A percentile compares a stretch with the other conserved stretches of the same genome.
These are phyloP conservation scores for Plebejus anna DNA, from an alignment of 2,888 invertebrate species.

Conservation along the genomic window DNA sequence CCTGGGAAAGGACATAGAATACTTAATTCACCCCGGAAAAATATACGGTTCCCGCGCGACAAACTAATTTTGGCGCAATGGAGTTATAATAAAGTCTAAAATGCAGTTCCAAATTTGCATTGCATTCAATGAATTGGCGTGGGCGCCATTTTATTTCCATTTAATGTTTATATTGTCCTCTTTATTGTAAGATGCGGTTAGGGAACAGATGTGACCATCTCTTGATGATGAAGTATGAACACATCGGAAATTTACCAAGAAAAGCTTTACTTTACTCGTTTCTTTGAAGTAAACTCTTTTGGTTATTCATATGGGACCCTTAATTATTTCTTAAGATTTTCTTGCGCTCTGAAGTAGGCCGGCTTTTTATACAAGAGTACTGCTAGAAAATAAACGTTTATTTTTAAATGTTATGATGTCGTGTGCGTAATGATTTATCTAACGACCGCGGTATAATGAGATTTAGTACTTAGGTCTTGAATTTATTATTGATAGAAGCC, in stretches of 20 bases:
- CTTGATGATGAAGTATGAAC: constrained; percentile 3
- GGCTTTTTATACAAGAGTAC: not conserved
- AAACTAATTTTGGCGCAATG: too few relatives aligned
- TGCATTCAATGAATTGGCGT: not conserved
- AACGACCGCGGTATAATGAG: constrained; percentile 12
- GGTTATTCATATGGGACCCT: not conserved
- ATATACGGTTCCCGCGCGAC: too few relatives aligned
- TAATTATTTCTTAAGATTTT: not conserved
- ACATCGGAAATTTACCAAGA: not conserved
- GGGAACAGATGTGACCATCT: not conserved
- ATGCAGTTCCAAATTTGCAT: not conserved
- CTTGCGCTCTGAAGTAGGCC: not conserved
- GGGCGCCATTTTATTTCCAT: constrained; percentile 21
- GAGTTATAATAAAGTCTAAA: not conserved
- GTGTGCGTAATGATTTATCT: constrained; percentile 12
- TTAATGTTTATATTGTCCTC: not conserved
- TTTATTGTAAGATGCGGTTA: constrained; percentile 11
- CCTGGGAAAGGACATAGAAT: too few relatives aligned
- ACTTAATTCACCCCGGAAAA: too few relatives aligned
- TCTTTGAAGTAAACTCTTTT: not conserved
- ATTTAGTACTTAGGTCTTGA: not conserved
- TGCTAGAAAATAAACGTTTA: not conserved
- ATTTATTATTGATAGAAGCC: constrained; percentile 25
- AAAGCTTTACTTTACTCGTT: not conserved
- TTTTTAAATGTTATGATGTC: not conserved